phyloP scores from a whole-genome alignment of 2,797 vertebrate species.

The Salarias fasciatus region DNA sequence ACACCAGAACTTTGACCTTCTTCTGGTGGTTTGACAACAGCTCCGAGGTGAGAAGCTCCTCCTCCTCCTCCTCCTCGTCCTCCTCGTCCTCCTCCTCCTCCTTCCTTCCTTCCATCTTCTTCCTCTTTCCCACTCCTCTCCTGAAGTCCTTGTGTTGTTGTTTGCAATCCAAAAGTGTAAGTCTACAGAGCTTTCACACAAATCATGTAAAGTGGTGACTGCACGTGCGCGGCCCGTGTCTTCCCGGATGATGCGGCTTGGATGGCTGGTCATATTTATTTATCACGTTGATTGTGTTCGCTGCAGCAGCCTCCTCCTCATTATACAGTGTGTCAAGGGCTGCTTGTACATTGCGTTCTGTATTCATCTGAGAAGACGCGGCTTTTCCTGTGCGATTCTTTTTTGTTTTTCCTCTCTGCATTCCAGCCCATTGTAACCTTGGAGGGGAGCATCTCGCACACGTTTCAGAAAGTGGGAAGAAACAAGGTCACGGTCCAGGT shows the following conservation, averaged over 20 bases:
- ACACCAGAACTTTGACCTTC: slow-evolving; percentile 91
- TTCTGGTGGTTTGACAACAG: slow-evolving; percentile 99
- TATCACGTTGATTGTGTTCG: slow-evolving; percentile 59
- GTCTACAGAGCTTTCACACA: slow-evolving; percentile 39
- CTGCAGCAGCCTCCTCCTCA: slow-evolving; percentile 44
- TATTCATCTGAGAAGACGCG: slow-evolving; percentile 24
- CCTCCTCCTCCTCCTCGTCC: slow-evolving; percentile 15
- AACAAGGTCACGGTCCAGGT: slow-evolving; percentile 94
- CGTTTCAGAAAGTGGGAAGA: slow-evolving; percentile 85
- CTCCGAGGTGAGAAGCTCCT: slow-evolving; percentile 87
- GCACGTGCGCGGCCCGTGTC: slow-evolving; percentile 28
- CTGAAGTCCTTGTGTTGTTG: slow-evolving; percentile 25
- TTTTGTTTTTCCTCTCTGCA: slow-evolving; percentile 10
- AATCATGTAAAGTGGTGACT: slow-evolving; percentile 40
- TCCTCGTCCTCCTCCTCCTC: background rate
- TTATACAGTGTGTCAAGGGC: slow-evolving; percentile 67
- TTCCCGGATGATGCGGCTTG: slow-evolving; percentile 30
- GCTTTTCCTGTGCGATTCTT: slow-evolving; percentile 11
- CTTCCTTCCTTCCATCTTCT: slow-evolving; percentile 17
- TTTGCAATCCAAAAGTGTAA: slow-evolving; percentile 35
- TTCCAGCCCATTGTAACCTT: slow-evolving; percentile 94
- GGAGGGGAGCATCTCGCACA: slow-evolving; percentile 91
- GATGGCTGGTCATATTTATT: slow-evolving; percentile 56
- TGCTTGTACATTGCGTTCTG: slow-evolving; percentile 34
- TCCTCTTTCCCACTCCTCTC: slow-evolving; percentile 14